Evolutionary conservation across 2,113 vertebrate species (phyloP).

Genomic region (Dicrurus megarhynchus): DNA sequence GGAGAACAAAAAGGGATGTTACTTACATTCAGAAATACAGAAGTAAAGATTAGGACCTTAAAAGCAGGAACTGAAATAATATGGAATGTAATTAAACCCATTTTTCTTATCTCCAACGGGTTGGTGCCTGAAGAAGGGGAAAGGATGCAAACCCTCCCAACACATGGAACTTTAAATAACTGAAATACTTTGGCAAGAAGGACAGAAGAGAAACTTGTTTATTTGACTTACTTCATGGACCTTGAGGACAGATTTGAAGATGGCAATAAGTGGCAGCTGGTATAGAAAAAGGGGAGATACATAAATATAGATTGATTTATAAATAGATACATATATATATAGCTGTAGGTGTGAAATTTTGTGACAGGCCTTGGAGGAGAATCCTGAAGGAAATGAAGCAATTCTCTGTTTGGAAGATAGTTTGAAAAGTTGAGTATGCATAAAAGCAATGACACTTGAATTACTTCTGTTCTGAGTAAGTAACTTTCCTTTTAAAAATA

Average conservation of each 20-base stretch:
- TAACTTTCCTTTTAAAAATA: not conserved
- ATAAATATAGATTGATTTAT: not conserved
- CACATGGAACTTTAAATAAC: not conserved
- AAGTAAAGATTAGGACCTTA: not conserved
- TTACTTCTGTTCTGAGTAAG: not conserved
- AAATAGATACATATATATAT: not conserved
- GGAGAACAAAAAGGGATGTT: not conserved
- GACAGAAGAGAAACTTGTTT: not conserved
- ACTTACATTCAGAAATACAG: not conserved
- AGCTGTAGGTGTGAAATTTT: not conserved
- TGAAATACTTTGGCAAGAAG: not conserved
- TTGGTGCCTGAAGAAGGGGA: not conserved
- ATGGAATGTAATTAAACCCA: not conserved
- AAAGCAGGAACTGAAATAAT: not conserved
- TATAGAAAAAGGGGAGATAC: not conserved
- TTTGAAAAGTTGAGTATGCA: not conserved
- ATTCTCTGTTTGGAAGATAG: not conserved
- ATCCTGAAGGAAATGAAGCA: not conserved
- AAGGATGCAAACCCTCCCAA: not conserved
- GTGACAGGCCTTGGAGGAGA: not conserved
- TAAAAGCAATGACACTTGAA: not conserved
- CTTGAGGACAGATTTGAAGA: not conserved
- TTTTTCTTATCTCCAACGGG: fast-evolving
- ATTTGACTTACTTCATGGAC: not conserved
- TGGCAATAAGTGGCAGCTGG: not conserved